Conservation (phyloP, 2,888 invertebrate genomes). For the Nymphalis polychloros region DNA sequence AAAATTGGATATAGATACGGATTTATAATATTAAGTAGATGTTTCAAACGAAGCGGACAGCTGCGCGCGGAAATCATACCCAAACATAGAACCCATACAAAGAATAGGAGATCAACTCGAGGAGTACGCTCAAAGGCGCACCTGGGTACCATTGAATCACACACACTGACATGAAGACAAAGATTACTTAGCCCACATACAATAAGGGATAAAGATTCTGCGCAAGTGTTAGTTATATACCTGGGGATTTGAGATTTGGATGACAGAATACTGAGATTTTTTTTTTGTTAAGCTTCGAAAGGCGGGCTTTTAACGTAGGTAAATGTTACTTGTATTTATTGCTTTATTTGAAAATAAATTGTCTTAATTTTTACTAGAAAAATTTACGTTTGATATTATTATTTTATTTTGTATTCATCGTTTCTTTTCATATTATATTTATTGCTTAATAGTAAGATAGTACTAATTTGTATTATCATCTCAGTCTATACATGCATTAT, state of each 20-base stretch:
- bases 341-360: too few relatives aligned
- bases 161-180: constrained; percentile 19
- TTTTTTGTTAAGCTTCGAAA: neutral
- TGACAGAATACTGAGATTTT: constrained; percentile 3
- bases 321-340: too few relatives aligned
- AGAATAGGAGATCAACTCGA: constrained; percentile 32
- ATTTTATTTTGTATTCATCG: too few relatives aligned
- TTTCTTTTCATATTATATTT: too few relatives aligned
- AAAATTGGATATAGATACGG: neutral
- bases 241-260: constrained; percentile 12
- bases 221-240: constrained; percentile 9
- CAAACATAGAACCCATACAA: too few relatives aligned
- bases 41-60: constrained; percentile 8
- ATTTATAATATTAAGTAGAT: constrained; percentile 6
- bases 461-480: too few relatives aligned
- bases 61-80: constrained; percentile 11
- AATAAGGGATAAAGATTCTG: constrained; percentile 7
- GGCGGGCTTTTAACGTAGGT: too few relatives aligned
- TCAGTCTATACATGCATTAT: too few relatives aligned
- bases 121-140: constrained; percentile 32
- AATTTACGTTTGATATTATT: too few relatives aligned
- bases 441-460: too few relatives aligned
- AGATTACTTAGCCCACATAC: constrained; percentile 10
- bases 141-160: constrained; percentile 30
- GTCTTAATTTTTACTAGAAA: too few relatives aligned